Conservation (phyloP, 1,140 invertebrate genomes). For the Bombus fervidus region DNA sequence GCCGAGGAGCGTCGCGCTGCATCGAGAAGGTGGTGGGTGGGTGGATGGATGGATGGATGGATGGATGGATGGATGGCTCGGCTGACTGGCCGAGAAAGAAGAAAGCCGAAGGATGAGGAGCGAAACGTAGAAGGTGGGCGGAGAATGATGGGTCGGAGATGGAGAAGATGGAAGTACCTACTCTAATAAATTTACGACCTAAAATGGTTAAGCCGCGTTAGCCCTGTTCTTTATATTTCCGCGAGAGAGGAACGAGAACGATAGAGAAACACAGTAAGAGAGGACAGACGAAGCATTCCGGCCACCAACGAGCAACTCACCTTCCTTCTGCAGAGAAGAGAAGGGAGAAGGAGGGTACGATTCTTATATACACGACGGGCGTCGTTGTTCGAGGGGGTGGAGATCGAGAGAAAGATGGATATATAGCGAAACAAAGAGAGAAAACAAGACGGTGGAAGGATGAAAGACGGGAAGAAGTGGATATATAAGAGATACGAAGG, state of each 20-base stretch:
- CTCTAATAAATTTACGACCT: conserved; percentile 82
- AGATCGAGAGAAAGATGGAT: background rate
- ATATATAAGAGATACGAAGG: conserved; percentile 73
- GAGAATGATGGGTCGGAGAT: conserved; percentile 34
- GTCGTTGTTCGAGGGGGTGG: background rate
- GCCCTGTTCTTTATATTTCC: conserved; percentile 83
- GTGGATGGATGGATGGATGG: background rate
- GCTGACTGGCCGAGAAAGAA: conserved; percentile 1
- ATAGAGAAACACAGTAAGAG: background rate
- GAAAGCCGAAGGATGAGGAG: conserved; percentile 33
- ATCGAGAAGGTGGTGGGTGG: background rate
- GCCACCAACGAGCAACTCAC: conserved; percentile 9
- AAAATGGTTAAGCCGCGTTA: conserved; percentile 82
- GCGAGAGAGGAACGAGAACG: conserved; percentile 53
- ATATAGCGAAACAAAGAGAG: conserved; percentile 1
- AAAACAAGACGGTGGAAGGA: conserved; percentile 3
- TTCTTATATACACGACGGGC: conserved; percentile 17
- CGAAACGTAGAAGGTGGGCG: conserved; percentile 37
- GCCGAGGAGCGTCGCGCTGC: conserved; percentile 61
- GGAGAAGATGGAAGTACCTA: conserved; percentile 73
- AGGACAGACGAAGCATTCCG: background rate
- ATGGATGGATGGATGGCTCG: background rate
- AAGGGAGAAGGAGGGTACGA: conserved; percentile 2
- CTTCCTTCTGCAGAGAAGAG: conserved; percentile 6
- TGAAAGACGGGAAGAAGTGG: conserved; percentile 58